Conservation (phyloP, 1,140 invertebrate genomes). For the Mercenaria mercenaria region DNA sequence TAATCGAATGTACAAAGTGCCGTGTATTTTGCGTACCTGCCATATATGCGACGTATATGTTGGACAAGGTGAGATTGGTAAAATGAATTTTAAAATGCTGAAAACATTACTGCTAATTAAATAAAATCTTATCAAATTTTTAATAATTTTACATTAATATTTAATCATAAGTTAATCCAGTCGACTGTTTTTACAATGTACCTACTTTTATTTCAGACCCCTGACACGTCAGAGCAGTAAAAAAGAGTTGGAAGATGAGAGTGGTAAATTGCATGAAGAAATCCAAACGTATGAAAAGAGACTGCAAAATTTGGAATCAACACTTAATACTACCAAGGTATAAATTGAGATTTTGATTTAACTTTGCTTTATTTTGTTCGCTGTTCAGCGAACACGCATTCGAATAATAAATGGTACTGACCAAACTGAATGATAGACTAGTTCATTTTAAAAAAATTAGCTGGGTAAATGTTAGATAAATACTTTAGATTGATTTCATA, state of each 20-base stretch:
- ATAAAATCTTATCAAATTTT: background rate
- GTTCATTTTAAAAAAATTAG: too few relatives aligned
- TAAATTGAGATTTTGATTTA: too few relatives aligned
- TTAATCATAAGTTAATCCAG: background rate
- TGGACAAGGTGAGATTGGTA: background rate
- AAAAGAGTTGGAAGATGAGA: slow-evolving; percentile 10
- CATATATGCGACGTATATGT: too few relatives aligned
- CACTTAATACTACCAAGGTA: background rate
- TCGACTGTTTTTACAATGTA: background rate
- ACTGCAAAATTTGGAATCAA: background rate
- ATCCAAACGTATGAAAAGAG: background rate
- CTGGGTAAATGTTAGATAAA: too few relatives aligned
- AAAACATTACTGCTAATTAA: background rate
- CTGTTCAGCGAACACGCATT: too few relatives aligned
- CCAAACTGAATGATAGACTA: too few relatives aligned
- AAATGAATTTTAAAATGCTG: background rate
- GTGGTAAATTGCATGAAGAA: background rate
- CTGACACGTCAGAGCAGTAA: background rate
- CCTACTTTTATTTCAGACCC: background rate
- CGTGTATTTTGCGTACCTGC: too few relatives aligned
- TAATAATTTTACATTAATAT: background rate
- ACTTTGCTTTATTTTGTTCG: background rate
- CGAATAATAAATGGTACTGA: too few relatives aligned
- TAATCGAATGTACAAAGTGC: too few relatives aligned
- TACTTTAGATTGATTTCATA: too few relatives aligned